A percentile compares a stretch with the other conserved stretches of the same genome.
phyloP scores from a whole-genome alignment of 1,140 invertebrate species.

The Lycorma delicatula region DNA sequence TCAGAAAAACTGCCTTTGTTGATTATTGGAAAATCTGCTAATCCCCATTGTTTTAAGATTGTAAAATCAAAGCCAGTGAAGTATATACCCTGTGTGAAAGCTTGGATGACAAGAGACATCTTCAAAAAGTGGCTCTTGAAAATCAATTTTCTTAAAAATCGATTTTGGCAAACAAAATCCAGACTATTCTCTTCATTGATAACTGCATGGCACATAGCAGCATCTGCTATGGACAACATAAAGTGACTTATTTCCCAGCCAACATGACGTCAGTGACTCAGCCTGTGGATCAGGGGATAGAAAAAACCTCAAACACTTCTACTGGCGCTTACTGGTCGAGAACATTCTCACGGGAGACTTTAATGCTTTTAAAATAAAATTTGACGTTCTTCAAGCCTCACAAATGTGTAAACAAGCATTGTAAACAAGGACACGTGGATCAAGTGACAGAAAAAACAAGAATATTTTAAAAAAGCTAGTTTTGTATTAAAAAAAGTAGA shows the following conservation, averaged over 20 bases:
- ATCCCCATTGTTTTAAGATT: neutral
- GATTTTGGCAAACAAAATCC: slow-evolving; percentile 14
- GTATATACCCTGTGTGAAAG: neutral
- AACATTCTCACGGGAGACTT: neutral
- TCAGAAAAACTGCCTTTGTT: slow-evolving; percentile 1
- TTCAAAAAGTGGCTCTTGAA: slow-evolving; percentile 16
- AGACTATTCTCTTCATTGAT: slow-evolving; percentile 16
- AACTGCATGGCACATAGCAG: slow-evolving; percentile 17
- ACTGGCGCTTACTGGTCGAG: neutral
- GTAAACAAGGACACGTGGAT: too few relatives aligned
- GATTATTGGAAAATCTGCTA: slow-evolving; percentile 4
- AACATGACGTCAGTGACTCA: slow-evolving; percentile 4
- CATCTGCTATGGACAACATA: slow-evolving; percentile 5
- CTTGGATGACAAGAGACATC: neutral
- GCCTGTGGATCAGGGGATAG: neutral
- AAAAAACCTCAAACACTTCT: neutral
- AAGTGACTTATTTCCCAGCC: neutral
- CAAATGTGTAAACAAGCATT: slow-evolving; percentile 5
- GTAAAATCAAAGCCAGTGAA: neutral
- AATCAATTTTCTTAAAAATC: slow-evolving; percentile 16
- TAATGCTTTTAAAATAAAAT: neutral
- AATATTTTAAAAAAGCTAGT: slow-evolving; percentile 15
- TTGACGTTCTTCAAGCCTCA: slow-evolving; percentile 3
- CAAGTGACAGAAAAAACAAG: slow-evolving; percentile 15
- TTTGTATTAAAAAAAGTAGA: slow-evolving; percentile 11